Base-by-base conservation (phyloP, 1,140 invertebrate species). In the Phenacoccus solenopsis region DNA sequence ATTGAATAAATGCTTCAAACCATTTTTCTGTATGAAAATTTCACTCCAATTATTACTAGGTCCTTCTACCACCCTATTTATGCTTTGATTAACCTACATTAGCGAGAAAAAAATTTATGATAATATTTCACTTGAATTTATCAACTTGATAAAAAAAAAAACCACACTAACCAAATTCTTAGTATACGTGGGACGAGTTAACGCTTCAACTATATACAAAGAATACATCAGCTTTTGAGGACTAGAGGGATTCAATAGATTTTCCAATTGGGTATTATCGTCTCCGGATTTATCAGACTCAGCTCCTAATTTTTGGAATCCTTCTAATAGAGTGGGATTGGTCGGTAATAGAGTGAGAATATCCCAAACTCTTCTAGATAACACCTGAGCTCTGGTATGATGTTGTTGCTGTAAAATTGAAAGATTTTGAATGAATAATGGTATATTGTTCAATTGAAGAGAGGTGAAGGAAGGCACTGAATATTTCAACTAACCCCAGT, bases 161-260 rank as follows among this genome's bases (percentile, higher is more conserved):
- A 16, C 16, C 13, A 64, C 22, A 24, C 59, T 64, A 24, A 64
- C 59, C 25, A 64, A 64, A 64, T 64, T 64, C 25, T 72, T 69
- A 13, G 59, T 70, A 30, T 67, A 16, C 5, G 49, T 70, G 1
- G 77, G 76, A 59, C 79, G 75, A 56, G 84, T 84, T 20, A 90
- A 76, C 16, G 85, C 85, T 75, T 96, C 93, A 1, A 96, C 89
- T 69, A 96, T 95, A 76, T 96, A 93, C 49, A 96, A 78, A 0
- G 91, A 94, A 77, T 97, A 97, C 90, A 96, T 95, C 57, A 97
- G 83, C 77, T 94, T 94, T 78, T 96, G 93, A 0, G 93, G 89
- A 78, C 90, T 93, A 1, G 86, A 85, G 0, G 92, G 90, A 80
- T 94, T 89, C 0, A 97, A 80, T 0, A 96, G 78, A 73, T 89